phyloP scores from a whole-genome alignment of 2,113 vertebrate genomes.

The Rhegmatorhina hoffmannsi region DNA sequence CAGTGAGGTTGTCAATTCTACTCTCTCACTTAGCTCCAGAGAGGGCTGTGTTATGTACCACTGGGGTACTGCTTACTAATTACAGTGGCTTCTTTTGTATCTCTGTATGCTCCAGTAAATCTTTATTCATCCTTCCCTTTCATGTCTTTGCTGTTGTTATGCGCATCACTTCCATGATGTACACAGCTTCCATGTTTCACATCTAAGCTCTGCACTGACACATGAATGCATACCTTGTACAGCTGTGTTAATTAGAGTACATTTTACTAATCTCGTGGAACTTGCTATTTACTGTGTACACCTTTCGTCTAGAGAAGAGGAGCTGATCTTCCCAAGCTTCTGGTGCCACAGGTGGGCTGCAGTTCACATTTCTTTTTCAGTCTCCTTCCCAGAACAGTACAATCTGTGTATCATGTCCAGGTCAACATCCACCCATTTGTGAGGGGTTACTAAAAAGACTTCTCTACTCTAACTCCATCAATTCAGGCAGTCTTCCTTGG shows the following conservation, averaged over 20 bases:
- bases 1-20: neutral
- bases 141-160: neutral
- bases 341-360: neutral
- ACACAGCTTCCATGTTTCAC: neutral
- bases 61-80: neutral
- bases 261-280: neutral
- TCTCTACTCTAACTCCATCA: neutral
- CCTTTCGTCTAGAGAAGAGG: neutral
- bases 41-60: neutral
- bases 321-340: neutral
- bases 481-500: neutral
- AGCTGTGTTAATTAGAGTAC: neutral
- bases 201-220: neutral
- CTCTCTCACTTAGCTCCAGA: neutral
- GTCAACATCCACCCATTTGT: neutral
- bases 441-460: neutral
- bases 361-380: neutral
- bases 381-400: neutral
- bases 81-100: neutral
- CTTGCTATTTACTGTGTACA: neutral
- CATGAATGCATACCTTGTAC: neutral
- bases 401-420: neutral
- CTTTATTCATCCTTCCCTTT: neutral
- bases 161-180: neutral
- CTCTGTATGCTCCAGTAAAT: neutral